Conservation (phyloP, 2,113 vertebrate species). For the Anoplopoma fimbria region DNA sequence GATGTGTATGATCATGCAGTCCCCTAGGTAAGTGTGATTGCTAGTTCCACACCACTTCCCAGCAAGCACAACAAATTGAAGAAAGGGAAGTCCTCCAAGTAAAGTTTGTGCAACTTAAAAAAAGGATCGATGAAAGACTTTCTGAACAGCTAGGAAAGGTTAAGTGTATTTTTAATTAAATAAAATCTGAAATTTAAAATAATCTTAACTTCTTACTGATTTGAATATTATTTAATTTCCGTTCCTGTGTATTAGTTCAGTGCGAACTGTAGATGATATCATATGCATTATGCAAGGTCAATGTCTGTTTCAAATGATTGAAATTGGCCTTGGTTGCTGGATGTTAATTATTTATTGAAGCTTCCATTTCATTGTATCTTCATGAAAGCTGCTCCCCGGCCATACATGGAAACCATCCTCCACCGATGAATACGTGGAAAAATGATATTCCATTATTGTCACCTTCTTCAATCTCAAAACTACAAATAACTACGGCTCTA, state of each 20-base stretch:
- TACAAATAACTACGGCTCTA: slow-evolving; percentile 7
- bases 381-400: background rate
- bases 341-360: slow-evolving; percentile 48
- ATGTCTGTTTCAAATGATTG: slow-evolving; percentile 10
- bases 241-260: background rate
- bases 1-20: background rate
- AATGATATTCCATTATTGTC: background rate
- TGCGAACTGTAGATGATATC: background rate
- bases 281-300: background rate
- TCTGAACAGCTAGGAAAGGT: background rate
- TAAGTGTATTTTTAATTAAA: background rate
- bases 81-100: background rate
- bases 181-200: background rate
- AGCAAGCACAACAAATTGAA: background rate
- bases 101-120: background rate
- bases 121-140: background rate
- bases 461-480: background rate
- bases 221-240: background rate
- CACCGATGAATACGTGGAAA: background rate
- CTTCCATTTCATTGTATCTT: background rate
- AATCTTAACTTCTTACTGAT: background rate
- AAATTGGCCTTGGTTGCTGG: slow-evolving; percentile 28
- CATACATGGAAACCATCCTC: slow-evolving; percentile 15
- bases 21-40: background rate
- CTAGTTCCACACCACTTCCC: background rate